Evolutionary conservation across 2,888 invertebrate genomes (phyloP).

Genomic region (Himalopsyche japonica): DNA sequence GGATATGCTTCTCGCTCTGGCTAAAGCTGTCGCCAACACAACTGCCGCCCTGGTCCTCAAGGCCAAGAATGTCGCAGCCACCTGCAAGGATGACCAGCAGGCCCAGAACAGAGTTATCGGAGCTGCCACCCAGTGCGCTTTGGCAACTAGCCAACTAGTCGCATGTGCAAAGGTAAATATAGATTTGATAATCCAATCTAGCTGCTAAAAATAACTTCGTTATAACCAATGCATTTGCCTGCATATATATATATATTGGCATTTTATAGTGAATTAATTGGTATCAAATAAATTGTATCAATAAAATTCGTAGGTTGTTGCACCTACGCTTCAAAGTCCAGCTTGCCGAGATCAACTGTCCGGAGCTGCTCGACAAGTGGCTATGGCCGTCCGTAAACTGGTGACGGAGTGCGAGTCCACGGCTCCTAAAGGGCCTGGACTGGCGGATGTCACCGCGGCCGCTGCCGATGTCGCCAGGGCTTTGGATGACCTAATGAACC

Average conservation of each 20-base stretch:
- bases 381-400: conserved; percentile 86
- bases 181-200: too few species aligned
- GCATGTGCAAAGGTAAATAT: conserved; percentile 86
- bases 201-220: background rate
- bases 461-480: conserved; percentile 88
- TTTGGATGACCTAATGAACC: conserved; percentile 85
- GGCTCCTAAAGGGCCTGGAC: conserved; percentile 55
- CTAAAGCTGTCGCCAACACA: conserved; percentile 97
- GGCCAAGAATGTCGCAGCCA: conserved; percentile 94
- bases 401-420: conserved; percentile 80
- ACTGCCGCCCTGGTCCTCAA: conserved; percentile 95
- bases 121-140: conserved; percentile 94
- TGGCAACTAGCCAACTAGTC: conserved; percentile 96
- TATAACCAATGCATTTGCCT: too few species aligned
- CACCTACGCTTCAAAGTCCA: conserved; percentile 79
- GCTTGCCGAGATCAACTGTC: conserved; percentile 90
- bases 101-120: conserved; percentile 89
- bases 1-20: conserved; percentile 90
- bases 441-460: conserved; percentile 79
- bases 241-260: too few species aligned
- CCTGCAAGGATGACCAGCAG: conserved; percentile 78
- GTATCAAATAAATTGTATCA: too few species aligned
- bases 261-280: too few species aligned
- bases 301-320: conserved; percentile 75
- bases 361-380: conserved; percentile 91